Conservation (phyloP, 2,888 invertebrate species). For the Dione juno region DNA sequence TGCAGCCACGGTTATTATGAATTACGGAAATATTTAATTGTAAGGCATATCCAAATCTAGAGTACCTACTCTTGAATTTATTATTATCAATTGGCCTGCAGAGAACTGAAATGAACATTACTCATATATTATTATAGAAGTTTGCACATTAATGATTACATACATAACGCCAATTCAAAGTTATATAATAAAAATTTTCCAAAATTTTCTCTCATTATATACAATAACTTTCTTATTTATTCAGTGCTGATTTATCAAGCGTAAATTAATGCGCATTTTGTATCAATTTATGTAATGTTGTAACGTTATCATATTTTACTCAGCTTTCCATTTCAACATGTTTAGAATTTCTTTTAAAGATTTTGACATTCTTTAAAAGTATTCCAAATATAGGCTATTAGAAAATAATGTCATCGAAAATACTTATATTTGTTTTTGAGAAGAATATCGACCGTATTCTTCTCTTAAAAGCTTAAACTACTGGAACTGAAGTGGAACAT, state of each 20-base stretch:
- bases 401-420: background rate
- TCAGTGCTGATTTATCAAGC: slow-evolving; percentile 22
- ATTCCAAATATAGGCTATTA: background rate
- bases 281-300: slow-evolving; percentile 16
- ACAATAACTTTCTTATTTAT: slow-evolving; percentile 39
- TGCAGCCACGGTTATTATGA: too few species aligned
- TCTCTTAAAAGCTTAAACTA: slow-evolving; percentile 40
- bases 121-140: background rate
- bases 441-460: slow-evolving; percentile 23
- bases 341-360: slow-evolving; percentile 13
- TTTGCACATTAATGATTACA: background rate
- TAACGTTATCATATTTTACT: background rate
- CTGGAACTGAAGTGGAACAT: slow-evolving; percentile 33
- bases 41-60: background rate
- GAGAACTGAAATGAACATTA: background rate
- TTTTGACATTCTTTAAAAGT: background rate
- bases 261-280: slow-evolving; percentile 30
- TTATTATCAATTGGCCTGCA: background rate
- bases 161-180: background rate
- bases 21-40: too few species aligned
- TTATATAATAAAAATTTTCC: slow-evolving; percentile 4
- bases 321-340: slow-evolving; percentile 12
- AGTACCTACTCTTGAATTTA: background rate
- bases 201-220: slow-evolving; percentile 3
- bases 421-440: slow-evolving; percentile 20